A percentile compares a stretch with the other conserved stretches of the same genome.
Evolutionary conservation across 2,797 vertebrate genomes (phyloP).

Genomic region (Corythornis leucogaster): DNA sequence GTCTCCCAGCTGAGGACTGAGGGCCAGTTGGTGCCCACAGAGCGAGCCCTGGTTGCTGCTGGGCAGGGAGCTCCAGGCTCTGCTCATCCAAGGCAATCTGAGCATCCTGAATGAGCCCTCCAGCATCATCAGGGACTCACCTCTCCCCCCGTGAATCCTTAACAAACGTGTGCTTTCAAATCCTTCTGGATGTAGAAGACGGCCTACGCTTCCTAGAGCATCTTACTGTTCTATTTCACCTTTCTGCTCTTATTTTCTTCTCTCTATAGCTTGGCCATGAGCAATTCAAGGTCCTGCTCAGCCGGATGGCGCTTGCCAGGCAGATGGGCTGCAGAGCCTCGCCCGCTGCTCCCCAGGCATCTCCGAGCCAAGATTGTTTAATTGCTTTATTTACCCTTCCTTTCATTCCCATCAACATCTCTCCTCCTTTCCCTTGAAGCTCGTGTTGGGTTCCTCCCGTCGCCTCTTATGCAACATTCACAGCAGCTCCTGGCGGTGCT

Average conservation of each 20-base stretch:
- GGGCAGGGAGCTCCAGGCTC: fast-evolving
- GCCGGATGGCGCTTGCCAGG: not conserved
- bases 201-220: not conserved
- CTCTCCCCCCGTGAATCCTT: not conserved
- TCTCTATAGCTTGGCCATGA: not conserved
- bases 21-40: fast-evolving
- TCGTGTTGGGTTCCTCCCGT: not conserved
- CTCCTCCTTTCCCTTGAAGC: not conserved
- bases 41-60: fast-evolving
- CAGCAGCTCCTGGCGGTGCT: not conserved
- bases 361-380: not conserved
- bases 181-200: not conserved
- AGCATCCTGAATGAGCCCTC: not conserved
- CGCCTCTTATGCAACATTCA: not conserved
- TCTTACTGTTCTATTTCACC: not conserved
- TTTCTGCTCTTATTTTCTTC: not conserved
- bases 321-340: not conserved
- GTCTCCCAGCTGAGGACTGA: not conserved
- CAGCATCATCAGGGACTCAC: not conserved
- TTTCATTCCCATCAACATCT: not conserved
- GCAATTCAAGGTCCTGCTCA: not conserved
- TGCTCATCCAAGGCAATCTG: fast-evolving
- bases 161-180: not conserved
- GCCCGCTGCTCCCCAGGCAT: not conserved
- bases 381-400: slow-evolving; percentile 14